A percentile compares a stretch with the other conserved stretches of the same genome.
phyloP scores from a whole-genome alignment of 2,888 invertebrate genomes.

The Orthonevra nobilis region DNA sequence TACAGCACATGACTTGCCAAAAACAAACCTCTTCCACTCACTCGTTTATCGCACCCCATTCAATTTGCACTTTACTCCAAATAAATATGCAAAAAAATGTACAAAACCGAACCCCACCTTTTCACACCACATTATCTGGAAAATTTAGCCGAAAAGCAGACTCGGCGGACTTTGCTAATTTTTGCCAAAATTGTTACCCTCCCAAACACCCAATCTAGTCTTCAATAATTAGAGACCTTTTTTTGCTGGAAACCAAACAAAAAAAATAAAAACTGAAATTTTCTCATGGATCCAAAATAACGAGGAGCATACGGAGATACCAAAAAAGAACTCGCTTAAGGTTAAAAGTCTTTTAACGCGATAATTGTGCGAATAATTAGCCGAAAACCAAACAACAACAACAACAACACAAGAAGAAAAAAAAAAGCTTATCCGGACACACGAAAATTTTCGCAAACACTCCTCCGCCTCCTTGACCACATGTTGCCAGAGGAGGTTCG shows the following conservation, averaged over 20 bases:
- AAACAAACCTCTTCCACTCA: too few relatives aligned
- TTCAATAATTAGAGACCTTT: conserved; percentile 3
- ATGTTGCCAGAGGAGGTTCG: neutral
- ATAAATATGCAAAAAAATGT: conserved; percentile 25
- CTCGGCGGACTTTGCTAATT: conserved; percentile 20
- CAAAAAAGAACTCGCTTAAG: conserved; percentile 10
- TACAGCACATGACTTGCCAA: too few relatives aligned
- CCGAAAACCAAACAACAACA: neutral
- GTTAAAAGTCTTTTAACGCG: conserved; percentile 27
- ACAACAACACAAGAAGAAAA: neutral
- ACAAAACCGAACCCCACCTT: neutral
- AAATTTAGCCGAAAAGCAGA: neutral
- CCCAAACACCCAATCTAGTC: neutral
- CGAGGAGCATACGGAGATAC: too few relatives aligned
- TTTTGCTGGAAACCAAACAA: neutral
- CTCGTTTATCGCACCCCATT: too few relatives aligned
- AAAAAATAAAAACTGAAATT: neutral
- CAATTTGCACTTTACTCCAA: conserved; percentile 11
- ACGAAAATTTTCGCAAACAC: conserved; percentile 3
- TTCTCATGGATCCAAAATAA: conserved; percentile 4
- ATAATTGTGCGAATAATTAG: conserved; percentile 46
- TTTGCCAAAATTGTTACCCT: neutral
- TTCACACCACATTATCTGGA: conserved; percentile 11
- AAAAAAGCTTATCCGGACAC: neutral
- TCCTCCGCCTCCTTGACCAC: conserved; percentile 3